Conservation (phyloP, 2,797 vertebrate genomes). For the Limnodromus scolopaceus region DNA sequence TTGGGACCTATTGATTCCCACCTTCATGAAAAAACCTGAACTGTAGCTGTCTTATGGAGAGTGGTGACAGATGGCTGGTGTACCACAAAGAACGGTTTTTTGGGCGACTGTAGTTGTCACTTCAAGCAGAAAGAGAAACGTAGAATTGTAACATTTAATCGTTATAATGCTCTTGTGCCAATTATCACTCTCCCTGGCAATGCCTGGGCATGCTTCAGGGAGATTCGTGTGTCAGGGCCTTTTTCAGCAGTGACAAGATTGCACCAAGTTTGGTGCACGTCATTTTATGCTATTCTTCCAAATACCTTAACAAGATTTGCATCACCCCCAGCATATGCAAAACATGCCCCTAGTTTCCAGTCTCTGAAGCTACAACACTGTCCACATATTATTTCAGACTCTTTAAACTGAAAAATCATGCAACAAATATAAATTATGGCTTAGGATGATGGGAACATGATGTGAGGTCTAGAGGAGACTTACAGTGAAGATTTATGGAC, state of each 20-base stretch:
- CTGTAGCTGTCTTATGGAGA: accelerated
- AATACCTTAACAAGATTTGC: background rate
- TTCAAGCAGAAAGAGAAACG: background rate
- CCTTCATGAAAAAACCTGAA: background rate
- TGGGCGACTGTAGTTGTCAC: background rate
- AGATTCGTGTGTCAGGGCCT: background rate
- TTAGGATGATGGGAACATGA: background rate
- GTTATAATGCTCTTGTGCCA: background rate
- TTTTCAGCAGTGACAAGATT: background rate
- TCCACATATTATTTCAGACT: background rate
- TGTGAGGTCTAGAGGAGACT: background rate
- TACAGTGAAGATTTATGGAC: background rate
- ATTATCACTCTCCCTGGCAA: background rate
- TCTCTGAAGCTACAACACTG: background rate
- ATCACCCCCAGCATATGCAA: background rate
- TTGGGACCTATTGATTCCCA: background rate
- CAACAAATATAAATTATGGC: background rate
- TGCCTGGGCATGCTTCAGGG: background rate
- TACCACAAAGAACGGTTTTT: background rate
- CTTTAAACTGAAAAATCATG: background rate
- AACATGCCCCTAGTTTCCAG: background rate
- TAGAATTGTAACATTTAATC: background rate
- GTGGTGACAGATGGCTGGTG: background rate
- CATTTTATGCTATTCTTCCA: background rate
- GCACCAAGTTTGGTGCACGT: background rate